Evolutionary conservation across 2,797 vertebrate genomes (phyloP).

Genomic region (Scomberomorus guttatus): DNA sequence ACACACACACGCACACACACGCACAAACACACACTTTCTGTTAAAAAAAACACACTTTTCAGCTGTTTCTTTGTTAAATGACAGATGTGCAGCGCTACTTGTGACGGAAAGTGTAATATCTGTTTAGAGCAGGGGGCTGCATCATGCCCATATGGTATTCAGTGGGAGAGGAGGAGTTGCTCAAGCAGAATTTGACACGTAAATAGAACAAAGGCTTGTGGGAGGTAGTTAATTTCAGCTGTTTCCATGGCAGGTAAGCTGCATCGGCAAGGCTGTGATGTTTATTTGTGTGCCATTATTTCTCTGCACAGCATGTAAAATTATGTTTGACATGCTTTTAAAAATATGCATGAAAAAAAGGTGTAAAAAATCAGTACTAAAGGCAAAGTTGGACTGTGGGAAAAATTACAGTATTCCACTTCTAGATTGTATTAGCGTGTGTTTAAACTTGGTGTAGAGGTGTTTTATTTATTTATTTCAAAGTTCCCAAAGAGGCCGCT

Average conservation of each 20-base stretch:
- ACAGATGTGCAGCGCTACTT: slow-evolving; percentile 66
- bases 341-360: slow-evolving; percentile 22
- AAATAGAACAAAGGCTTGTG: slow-evolving; percentile 70
- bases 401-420: slow-evolving; percentile 13
- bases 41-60: slow-evolving; percentile 36
- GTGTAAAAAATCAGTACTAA: not conserved
- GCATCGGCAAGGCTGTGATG: slow-evolving; percentile 41
- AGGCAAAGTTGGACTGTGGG: slow-evolving; percentile 20
- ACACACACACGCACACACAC: not conserved
- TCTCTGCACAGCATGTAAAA: slow-evolving; percentile 43
- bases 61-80: slow-evolving; percentile 64
- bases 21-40: slow-evolving; percentile 1
- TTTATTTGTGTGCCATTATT: slow-evolving; percentile 57
- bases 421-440: slow-evolving; percentile 15
- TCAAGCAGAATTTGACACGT: slow-evolving; percentile 55
- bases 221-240: slow-evolving; percentile 63
- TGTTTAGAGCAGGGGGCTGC: slow-evolving; percentile 50
- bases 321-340: slow-evolving; percentile 49
- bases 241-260: slow-evolving; percentile 67
- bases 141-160: slow-evolving; percentile 56
- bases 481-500: slow-evolving; percentile 1
- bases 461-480: slow-evolving; percentile 9
- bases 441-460: slow-evolving; percentile 20
- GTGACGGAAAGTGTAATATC: slow-evolving; percentile 60
- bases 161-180: slow-evolving; percentile 49